These are phyloP conservation scores for Aurelia aurita DNA, from an alignment of 30 jellyfish, hydroid and myxozoan species.

Conservation along the genomic window DNA sequence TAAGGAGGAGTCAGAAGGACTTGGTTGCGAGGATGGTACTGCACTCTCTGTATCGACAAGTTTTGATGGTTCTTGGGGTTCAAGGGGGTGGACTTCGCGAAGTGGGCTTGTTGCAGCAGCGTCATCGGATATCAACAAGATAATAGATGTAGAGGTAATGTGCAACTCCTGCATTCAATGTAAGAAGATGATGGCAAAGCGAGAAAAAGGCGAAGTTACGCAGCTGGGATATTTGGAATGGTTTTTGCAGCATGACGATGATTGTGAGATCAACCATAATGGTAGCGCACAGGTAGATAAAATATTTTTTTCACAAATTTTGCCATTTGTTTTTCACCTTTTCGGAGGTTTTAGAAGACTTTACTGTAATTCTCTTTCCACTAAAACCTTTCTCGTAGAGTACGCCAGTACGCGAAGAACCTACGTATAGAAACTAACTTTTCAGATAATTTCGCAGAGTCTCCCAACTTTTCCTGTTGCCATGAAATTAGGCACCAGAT, in stretches of 20 bases:
- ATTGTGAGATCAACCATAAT: slow-evolving; percentile 12
- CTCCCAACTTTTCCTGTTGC: no score
- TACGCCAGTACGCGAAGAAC: no score
- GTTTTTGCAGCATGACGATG: slow-evolving; percentile 12
- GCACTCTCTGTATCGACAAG: slow-evolving; percentile 1
- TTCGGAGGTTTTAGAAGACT: not conserved
- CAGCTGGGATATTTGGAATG: slow-evolving; percentile 18
- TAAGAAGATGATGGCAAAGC: not conserved
- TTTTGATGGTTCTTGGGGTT: slow-evolving; percentile 24
- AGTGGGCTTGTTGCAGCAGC: slow-evolving; percentile 28
- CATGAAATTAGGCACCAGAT: no score
- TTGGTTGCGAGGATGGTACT: not conserved
- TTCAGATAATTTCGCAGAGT: not conserved
- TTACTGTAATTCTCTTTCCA: not conserved
- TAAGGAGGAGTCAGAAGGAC: not conserved
- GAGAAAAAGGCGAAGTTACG: slow-evolving; percentile 1
- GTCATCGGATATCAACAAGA: not conserved
- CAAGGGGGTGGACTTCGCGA: slow-evolving; percentile 26
- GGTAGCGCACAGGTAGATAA: slow-evolving; percentile 29
- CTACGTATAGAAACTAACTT: not conserved
- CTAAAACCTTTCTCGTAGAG: not conserved
- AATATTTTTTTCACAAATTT: not conserved
- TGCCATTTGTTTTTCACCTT: not conserved
- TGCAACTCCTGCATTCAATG: not conserved
- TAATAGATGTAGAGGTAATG: slow-evolving; percentile 1